These are phyloP conservation scores for Taurulus bubalis DNA, from an alignment of 2,113 vertebrate genomes.

Conservation along the genomic window DNA sequence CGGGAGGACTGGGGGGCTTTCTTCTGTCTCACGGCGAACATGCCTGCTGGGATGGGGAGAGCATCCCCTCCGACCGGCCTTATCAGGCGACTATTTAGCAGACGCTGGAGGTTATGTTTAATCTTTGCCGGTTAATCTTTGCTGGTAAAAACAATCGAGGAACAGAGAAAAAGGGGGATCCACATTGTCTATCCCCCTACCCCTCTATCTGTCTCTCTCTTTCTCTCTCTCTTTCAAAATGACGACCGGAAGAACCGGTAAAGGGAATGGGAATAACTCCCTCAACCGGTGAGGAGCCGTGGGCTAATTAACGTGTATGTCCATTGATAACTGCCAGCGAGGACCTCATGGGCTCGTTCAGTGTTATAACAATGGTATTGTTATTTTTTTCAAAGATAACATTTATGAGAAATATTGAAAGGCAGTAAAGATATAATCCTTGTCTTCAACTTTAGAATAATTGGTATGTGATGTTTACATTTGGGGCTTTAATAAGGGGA, in stretches of 20 bases:
- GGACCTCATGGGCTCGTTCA: neutral
- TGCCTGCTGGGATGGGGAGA: slow-evolving; percentile 80
- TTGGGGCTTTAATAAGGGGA: too few species aligned
- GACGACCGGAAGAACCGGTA: slow-evolving; percentile 94
- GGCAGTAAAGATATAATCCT: neutral
- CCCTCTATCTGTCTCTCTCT: slow-evolving; percentile 67
- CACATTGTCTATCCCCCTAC: slow-evolving; percentile 70
- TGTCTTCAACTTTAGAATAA: neutral
- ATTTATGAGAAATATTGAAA: neutral
- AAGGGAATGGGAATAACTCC: slow-evolving; percentile 84
- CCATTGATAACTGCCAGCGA: neutral
- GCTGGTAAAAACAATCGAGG: slow-evolving; percentile 21
- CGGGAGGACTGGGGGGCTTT: slow-evolving; percentile 73
- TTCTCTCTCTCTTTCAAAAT: slow-evolving; percentile 85
- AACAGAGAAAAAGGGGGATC: slow-evolving; percentile 62
- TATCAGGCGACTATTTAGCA: neutral
- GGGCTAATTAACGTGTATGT: slow-evolving; percentile 82
- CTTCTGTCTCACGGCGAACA: slow-evolving; percentile 90
- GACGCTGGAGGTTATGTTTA: slow-evolving; percentile 18
- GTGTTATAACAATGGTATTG: neutral
- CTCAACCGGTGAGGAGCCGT: slow-evolving; percentile 91
- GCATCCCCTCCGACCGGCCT: slow-evolving; percentile 54
- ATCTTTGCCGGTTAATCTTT: slow-evolving; percentile 28
- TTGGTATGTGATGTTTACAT: neutral
- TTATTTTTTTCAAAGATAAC: neutral